Conservation (phyloP, 2,888 invertebrate genomes). For the Brachycybe producta region DNA sequence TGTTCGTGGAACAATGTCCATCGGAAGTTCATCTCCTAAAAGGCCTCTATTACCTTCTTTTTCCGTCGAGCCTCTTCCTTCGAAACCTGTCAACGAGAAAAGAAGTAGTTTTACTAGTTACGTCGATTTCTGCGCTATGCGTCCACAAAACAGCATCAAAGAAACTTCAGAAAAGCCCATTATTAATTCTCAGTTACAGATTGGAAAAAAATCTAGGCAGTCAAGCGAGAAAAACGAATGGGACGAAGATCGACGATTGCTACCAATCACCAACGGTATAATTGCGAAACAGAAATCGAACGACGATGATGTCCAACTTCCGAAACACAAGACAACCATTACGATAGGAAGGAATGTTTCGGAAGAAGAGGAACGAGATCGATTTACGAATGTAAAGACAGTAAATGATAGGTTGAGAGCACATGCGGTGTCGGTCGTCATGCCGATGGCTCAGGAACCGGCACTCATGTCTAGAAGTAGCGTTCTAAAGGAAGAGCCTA, state of each 20-base stretch:
- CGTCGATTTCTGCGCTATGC: too few relatives aligned
- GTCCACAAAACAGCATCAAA: too few relatives aligned
- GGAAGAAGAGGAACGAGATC: background rate
- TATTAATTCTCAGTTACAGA: too few relatives aligned
- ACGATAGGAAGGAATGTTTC: background rate
- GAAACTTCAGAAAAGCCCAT: too few relatives aligned
- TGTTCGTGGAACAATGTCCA: slow-evolving; percentile 9
- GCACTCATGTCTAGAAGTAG: background rate
- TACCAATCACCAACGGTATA: too few relatives aligned
- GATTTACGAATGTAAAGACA: background rate
- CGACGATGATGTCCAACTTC: too few relatives aligned
- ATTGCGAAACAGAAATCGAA: too few relatives aligned
- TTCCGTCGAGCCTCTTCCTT: background rate
- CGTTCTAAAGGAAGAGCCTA: slow-evolving; percentile 1
- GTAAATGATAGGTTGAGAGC: too few relatives aligned
- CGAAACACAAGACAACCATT: slow-evolving; percentile 9
- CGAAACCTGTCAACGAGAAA: background rate
- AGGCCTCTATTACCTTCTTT: background rate
- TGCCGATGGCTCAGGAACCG: background rate
- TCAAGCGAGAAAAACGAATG: too few relatives aligned
- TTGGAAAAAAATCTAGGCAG: too few relatives aligned
- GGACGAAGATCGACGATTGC: too few relatives aligned
- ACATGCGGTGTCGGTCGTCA: too few relatives aligned
- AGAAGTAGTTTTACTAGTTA: background rate
- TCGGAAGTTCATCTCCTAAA: background rate